phyloP scores from a whole-genome alignment of 2,797 vertebrate genomes.

The Alfaro cultratus region DNA sequence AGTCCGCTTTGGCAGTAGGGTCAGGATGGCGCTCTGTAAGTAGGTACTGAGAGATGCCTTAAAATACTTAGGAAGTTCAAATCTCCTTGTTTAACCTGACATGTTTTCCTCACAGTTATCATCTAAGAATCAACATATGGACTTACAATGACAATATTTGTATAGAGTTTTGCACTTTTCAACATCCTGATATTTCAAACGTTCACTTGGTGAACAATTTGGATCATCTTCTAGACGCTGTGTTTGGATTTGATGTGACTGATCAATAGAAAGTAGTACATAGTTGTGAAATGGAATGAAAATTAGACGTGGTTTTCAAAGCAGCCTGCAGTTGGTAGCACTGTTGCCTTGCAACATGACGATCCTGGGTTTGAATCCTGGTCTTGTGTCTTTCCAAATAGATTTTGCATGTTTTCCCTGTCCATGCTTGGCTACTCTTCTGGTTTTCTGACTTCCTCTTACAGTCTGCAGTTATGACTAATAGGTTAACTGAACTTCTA shows the following conservation, averaged over 20 bases:
- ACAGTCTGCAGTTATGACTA: background rate
- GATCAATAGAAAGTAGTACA: background rate
- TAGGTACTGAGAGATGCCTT: conserved; percentile 18
- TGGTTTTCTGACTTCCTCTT: background rate
- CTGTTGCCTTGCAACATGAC: background rate
- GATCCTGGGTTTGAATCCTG: background rate
- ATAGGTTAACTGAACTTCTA: background rate
- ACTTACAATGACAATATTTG: background rate
- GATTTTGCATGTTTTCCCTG: background rate
- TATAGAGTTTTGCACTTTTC: background rate
- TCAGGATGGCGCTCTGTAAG: conserved; percentile 15
- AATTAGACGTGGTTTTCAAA: background rate
- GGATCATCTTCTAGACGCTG: background rate
- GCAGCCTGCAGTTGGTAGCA: background rate
- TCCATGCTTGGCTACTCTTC: background rate
- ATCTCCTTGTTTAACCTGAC: background rate
- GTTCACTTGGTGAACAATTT: background rate
- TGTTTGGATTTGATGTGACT: background rate
- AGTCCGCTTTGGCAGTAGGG: conserved; percentile 15
- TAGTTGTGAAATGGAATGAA: background rate
- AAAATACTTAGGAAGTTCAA: background rate
- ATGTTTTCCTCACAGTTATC: background rate
- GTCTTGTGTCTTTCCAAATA: background rate
- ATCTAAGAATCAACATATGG: background rate
- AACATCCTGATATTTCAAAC: background rate